These are phyloP conservation scores for Cremastinae sp. DNA, from an alignment of 2,888 invertebrate genomes.

Conservation along the genomic window DNA sequence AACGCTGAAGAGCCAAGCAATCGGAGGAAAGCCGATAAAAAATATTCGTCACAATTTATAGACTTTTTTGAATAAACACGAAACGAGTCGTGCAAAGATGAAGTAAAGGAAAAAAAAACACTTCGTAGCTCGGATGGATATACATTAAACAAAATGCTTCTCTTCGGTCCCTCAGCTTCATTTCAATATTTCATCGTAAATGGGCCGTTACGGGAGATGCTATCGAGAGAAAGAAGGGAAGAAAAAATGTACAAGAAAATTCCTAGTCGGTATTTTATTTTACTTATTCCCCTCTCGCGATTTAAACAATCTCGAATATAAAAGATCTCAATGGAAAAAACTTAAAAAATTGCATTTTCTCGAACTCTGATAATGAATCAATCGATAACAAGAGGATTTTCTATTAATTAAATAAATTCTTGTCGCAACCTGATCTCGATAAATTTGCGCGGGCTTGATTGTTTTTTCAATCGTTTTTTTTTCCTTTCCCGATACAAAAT, in stretches of 20 bases:
- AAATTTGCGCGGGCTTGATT: too few species aligned
- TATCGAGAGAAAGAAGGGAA: not conserved
- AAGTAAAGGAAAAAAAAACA: conserved; percentile 1
- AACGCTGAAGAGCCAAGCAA: not conserved
- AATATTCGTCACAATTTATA: conserved; percentile 34
- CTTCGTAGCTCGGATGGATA: conserved; percentile 5
- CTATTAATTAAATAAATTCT: too few species aligned
- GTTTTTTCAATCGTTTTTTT: too few species aligned
- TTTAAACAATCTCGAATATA: too few species aligned
- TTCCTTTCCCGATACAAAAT: too few species aligned
- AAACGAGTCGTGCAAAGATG: conserved; percentile 2
- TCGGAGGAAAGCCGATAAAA: conserved; percentile 7
- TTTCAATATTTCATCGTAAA: conserved; percentile 56
- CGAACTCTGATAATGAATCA: too few species aligned
- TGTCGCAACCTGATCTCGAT: too few species aligned
- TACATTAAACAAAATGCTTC: conserved; percentile 46
- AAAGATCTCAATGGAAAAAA: too few species aligned
- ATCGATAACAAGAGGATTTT: too few species aligned
- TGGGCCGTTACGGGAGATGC: conserved; percentile 37
- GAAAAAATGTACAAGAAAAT: conserved; percentile 1
- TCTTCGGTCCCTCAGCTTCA: conserved; percentile 23
- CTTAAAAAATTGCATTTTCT: too few species aligned
- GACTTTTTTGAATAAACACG: conserved; percentile 26
- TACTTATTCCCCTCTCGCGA: too few species aligned
- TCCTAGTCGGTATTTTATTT: too few species aligned